Evolutionary conservation across 2,888 invertebrate genomes (phyloP).

Genomic region (Caenorhabditis sp.): DNA sequence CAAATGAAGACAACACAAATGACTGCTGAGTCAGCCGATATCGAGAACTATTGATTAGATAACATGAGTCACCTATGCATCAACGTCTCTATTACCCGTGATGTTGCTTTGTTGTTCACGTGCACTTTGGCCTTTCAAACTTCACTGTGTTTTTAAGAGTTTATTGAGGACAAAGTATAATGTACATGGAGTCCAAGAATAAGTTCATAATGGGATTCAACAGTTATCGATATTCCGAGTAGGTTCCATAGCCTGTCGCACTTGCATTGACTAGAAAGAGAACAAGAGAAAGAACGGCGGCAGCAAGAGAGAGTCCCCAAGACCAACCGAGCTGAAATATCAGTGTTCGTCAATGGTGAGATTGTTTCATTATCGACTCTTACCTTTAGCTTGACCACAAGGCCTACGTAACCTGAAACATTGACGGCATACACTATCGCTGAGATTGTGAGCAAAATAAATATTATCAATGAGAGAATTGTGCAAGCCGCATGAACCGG

Average conservation of each 20-base stretch:
- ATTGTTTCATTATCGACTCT: no score
- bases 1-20: conserved; percentile 29
- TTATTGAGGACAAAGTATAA: no score
- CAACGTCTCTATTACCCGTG: no score
- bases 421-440: conserved; percentile 43
- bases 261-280: conserved; percentile 42
- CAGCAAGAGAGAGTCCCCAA: conserved; percentile 54
- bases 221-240: conserved; percentile 44
- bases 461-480: conserved; percentile 48
- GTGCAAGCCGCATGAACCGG: conserved; percentile 50
- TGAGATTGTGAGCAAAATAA: conserved; percentile 49
- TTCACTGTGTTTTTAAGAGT: conserved; percentile 1
- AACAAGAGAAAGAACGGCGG: conserved; percentile 36
- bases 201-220: not conserved
- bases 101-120: conserved; percentile 3
- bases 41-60: conserved; percentile 20
- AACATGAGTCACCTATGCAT: conserved; percentile 40
- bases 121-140: conserved; percentile 6
- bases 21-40: conserved; percentile 25
- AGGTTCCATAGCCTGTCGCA: conserved; percentile 54
- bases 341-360: no score
- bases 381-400: conserved; percentile 26
- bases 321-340: conserved; percentile 61
- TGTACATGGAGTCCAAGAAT: not conserved
- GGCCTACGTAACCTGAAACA: not conserved